Evolutionary conservation across 2,113 vertebrate species (phyloP).

Genomic region (Dipodomys ordii): DNA sequence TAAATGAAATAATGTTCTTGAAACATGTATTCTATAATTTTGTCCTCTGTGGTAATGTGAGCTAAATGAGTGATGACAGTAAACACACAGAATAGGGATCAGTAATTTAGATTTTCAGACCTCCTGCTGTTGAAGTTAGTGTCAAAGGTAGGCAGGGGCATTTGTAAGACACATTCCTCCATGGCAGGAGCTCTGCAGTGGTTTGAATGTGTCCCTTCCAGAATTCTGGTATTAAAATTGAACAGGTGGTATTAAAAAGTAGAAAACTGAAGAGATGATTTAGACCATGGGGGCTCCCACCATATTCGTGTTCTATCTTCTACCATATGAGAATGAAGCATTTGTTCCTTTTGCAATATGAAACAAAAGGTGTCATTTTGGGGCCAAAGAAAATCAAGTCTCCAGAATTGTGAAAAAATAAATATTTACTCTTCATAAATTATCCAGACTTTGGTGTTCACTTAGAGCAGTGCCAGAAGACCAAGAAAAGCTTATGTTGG

Average conservation of each 20-base stretch:
- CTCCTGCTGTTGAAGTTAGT: constrained; percentile 5
- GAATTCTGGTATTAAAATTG: not conserved
- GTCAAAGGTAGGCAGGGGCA: not conserved
- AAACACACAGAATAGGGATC: not conserved
- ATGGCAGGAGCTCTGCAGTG: not conserved
- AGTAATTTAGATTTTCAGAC: constrained; percentile 34
- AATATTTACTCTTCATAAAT: not conserved
- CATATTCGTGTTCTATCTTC: not conserved
- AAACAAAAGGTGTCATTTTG: not conserved
- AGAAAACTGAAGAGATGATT: not conserved
- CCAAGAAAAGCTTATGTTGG: not conserved
- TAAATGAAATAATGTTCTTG: constrained; percentile 49
- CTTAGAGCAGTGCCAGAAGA: not conserved
- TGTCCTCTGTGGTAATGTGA: constrained; percentile 47
- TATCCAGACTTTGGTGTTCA: not conserved
- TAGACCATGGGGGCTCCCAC: too few species aligned
- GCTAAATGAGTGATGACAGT: not conserved
- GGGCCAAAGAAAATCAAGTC: not conserved
- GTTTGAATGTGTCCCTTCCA: not conserved
- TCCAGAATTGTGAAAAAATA: not conserved
- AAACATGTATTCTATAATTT: constrained; percentile 42
- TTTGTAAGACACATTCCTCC: not conserved
- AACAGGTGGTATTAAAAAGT: not conserved
- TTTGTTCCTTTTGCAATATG: not conserved
- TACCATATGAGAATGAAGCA: not conserved